phyloP scores from a whole-genome alignment of 2,888 invertebrate genomes.

The Asteroscopus sphinx region DNA sequence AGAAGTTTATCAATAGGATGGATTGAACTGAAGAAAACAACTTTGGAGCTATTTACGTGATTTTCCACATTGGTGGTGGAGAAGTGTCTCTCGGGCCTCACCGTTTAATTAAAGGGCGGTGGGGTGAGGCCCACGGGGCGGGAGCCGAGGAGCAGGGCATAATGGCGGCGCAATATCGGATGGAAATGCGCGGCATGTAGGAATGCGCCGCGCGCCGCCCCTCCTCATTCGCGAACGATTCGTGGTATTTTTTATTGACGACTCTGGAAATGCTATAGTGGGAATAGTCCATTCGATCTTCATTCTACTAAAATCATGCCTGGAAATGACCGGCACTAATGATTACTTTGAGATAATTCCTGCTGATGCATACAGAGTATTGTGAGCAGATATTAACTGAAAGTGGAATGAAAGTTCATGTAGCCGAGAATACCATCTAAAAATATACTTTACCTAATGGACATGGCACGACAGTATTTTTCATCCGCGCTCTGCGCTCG shows the following conservation, averaged over 20 bases:
- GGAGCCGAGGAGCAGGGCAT: conserved; percentile 83
- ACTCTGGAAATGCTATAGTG: conserved; percentile 83
- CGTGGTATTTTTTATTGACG: conserved; percentile 90
- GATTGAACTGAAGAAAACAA: conserved; percentile 71
- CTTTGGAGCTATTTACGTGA: conserved; percentile 86
- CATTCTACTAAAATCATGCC: conserved; percentile 61
- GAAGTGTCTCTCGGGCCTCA: conserved; percentile 88
- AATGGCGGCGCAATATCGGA: conserved; percentile 90
- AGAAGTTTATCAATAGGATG: conserved; percentile 67
- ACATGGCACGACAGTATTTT: conserved; percentile 81
- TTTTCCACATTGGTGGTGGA: conserved; percentile 85
- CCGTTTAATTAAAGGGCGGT: conserved; percentile 89
- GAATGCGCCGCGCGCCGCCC: conserved; percentile 88
- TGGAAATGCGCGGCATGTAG: conserved; percentile 90
- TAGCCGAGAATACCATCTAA: conserved; percentile 73
- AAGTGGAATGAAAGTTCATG: conserved; percentile 67
- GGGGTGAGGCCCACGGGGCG: conserved; percentile 76
- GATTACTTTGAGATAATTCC: conserved; percentile 21
- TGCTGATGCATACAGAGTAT: conserved; percentile 21
- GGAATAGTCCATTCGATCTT: conserved; percentile 69
- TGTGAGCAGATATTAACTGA: conserved; percentile 42
- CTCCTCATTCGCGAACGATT: conserved; percentile 87
- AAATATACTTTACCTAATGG: conserved; percentile 84
- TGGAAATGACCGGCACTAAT: conserved; percentile 44
- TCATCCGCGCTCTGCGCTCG: conserved; percentile 74